Conservation (phyloP, 2,888 invertebrate genomes). For the Baronia brevicornis region DNA sequence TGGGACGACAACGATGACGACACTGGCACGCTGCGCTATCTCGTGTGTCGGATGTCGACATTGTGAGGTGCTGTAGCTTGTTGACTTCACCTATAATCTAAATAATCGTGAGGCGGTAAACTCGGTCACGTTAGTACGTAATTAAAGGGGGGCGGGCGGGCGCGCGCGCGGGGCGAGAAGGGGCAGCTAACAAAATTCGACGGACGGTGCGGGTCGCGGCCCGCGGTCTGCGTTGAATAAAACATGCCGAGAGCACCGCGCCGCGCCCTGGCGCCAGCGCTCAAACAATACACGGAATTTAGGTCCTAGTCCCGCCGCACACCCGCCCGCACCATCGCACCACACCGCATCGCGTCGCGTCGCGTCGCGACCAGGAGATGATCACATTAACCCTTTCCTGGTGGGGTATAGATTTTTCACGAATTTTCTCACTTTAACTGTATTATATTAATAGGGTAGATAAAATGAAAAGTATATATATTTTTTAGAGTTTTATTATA, state of each 20-base stretch:
- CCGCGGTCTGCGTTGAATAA: conserved; percentile 55
- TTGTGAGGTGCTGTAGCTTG: conserved; percentile 32
- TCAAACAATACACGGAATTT: conserved; percentile 36
- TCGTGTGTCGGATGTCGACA: conserved; percentile 27
- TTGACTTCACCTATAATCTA: conserved; percentile 45
- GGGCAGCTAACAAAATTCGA: conserved; percentile 59
- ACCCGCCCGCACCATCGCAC: conserved; percentile 20
- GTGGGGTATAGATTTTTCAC: no score
- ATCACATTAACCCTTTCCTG: no score
- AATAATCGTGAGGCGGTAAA: conserved; percentile 52
- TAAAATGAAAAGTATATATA: no score
- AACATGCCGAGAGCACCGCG: conserved; percentile 43
- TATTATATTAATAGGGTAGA: no score
- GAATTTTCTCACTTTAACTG: no score
- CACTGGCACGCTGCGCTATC: conserved; percentile 16
- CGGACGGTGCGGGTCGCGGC: conserved; percentile 62
- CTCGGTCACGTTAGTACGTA: conserved; percentile 60
- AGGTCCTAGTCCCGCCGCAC: conserved; percentile 32
- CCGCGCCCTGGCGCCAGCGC: conserved; percentile 42
- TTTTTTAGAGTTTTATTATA: no score
- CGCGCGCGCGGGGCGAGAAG: conserved; percentile 31
- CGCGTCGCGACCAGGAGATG: no score
- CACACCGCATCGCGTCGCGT: neutral
- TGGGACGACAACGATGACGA: conserved; percentile 11
- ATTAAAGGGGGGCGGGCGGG: conserved; percentile 46